A percentile compares a stretch with the other conserved stretches of the same genome.
These are phyloP conservation scores for Nestor notabilis DNA, from an alignment of 2,113 vertebrate species.

Conservation along the genomic window DNA sequence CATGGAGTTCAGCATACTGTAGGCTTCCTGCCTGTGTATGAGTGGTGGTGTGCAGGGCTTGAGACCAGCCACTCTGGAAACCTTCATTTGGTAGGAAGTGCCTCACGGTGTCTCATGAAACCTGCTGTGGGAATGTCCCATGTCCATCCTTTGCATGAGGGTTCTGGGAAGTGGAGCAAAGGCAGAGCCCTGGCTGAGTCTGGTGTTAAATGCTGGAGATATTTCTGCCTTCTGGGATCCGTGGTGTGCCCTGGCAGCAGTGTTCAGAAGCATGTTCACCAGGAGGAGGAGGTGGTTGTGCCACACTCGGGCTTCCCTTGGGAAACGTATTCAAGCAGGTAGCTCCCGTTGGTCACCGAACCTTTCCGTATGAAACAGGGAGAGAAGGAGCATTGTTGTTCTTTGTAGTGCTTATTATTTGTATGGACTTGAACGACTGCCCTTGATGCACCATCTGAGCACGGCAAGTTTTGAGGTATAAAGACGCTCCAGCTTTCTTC, in stretches of 20 bases:
- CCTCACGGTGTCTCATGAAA: neutral
- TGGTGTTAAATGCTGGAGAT: neutral
- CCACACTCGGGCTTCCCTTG: neutral
- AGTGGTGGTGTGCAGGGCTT: neutral
- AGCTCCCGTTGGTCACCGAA: neutral
- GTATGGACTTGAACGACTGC: neutral
- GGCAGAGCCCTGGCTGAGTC: neutral
- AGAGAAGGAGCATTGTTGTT: neutral
- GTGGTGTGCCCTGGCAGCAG: neutral
- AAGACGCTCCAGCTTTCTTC: neutral
- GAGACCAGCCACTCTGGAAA: neutral
- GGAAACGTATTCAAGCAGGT: neutral
- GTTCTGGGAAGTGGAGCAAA: neutral
- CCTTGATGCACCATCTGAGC: neutral
- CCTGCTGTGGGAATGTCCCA: neutral
- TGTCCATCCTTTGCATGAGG: accelerated
- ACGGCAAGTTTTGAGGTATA: neutral
- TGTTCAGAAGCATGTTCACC: neutral
- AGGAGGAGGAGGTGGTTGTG: neutral
- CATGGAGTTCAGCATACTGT: neutral
- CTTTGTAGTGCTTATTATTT: neutral
- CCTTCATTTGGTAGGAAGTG: accelerated
- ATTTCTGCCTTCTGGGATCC: neutral
- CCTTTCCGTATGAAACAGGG: accelerated
- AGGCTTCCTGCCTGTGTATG: neutral